A percentile compares a stretch with the other conserved stretches of the same genome.
Conservation (phyloP, 2,113 vertebrate genomes). For the Heterotilapia buettikoferi region DNA sequence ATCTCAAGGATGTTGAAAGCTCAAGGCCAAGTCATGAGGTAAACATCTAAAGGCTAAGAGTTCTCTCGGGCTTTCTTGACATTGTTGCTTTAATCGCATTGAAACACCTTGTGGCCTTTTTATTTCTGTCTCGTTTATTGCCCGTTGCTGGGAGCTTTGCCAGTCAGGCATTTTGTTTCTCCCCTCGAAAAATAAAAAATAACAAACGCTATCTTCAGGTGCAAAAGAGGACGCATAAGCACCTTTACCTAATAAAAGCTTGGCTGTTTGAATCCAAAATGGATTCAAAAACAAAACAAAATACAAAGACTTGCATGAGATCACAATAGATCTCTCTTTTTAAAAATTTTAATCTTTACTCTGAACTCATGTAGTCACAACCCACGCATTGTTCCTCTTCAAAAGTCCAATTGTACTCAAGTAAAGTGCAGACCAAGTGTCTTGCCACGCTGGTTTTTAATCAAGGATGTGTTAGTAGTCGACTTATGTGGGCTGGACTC, state of each 20-base stretch:
- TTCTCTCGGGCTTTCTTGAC: not conserved
- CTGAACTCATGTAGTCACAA: not conserved
- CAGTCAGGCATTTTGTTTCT: not conserved
- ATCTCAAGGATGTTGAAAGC: not conserved
- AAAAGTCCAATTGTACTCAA: not conserved
- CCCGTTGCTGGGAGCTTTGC: constrained; percentile 1
- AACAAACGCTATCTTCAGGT: not conserved
- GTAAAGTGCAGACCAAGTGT: not conserved
- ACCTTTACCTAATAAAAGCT: not conserved
- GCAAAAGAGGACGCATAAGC: not conserved
- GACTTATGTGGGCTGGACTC: not conserved
- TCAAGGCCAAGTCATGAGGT: not conserved
- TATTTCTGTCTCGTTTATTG: constrained; percentile 15
- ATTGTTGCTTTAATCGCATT: constrained; percentile 9
- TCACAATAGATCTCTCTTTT: not conserved
- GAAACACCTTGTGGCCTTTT: constrained; percentile 11
- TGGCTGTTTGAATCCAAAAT: not conserved
- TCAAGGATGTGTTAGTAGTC: not conserved
- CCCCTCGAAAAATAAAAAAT: not conserved
- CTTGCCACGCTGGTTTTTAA: not conserved
- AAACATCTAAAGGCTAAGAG: not conserved
- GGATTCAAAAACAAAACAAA: not conserved
- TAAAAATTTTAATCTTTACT: not conserved
- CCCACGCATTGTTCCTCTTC: not conserved
- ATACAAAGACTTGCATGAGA: not conserved